These are phyloP conservation scores for Dysmachus trigonus DNA, from an alignment of 2,888 invertebrate genomes.

Conservation along the genomic window DNA sequence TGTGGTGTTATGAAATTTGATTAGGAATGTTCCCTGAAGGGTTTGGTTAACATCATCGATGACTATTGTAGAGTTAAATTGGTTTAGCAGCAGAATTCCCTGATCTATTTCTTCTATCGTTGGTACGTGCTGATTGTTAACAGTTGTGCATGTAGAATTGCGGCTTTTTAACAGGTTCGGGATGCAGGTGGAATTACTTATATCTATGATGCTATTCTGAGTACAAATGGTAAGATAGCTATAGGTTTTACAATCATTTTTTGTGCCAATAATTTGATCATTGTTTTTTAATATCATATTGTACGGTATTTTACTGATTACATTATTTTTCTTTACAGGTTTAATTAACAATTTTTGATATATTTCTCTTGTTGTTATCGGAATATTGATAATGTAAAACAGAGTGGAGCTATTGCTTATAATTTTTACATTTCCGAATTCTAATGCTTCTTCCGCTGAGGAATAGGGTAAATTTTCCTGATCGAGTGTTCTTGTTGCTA, in stretches of 20 bases:
- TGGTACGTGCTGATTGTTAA: constrained; percentile 45
- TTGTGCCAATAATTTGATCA: constrained; percentile 36
- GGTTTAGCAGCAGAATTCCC: constrained; percentile 48
- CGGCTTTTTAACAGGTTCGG: constrained; percentile 47
- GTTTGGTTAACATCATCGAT: not conserved
- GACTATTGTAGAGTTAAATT: constrained; percentile 35
- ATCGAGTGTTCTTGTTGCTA: constrained; percentile 46
- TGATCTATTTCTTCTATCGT: constrained; percentile 45
- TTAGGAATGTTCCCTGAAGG: constrained; percentile 24
- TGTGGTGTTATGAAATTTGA: constrained; percentile 39
- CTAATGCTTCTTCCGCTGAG: constrained; percentile 50
- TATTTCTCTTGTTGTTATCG: constrained; percentile 45
- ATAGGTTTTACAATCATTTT: constrained; percentile 46
- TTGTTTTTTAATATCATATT: constrained; percentile 46
- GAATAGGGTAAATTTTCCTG: constrained; percentile 48
- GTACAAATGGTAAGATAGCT: constrained; percentile 46
- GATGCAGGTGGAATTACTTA: constrained; percentile 47
- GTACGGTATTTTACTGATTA: constrained; percentile 41
- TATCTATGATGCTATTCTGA: constrained; percentile 42
- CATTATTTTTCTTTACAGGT: no score
- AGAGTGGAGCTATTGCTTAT: no score
- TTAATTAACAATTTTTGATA: constrained; percentile 47
- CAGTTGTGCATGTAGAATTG: constrained; percentile 42
- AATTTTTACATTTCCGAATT: no score
- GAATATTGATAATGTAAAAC: constrained; percentile 50